Evolutionary conservation across 2,888 invertebrate species (phyloP), one percentile per base, ranked within the genome.

Genomic region (Caenorhabditis zanzibari): DNA sequence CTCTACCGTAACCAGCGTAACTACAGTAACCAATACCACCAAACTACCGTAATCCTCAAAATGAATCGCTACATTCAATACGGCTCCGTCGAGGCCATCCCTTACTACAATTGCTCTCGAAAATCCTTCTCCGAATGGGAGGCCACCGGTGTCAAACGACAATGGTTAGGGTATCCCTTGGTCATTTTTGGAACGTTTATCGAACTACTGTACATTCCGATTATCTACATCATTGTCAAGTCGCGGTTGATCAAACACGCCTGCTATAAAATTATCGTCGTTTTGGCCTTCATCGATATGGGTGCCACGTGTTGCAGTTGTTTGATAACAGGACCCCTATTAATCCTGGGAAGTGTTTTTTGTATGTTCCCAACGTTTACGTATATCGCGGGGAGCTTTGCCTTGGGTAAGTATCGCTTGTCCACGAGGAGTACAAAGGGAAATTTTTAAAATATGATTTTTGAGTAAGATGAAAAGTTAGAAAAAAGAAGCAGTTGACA

Each of bases 11-110:
- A n/a, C n/a, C n/a, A n/a, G n/a, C n/a, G n/a, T n/a, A n/a, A n/a
- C n/a, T n/a, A n/a, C n/a, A n/a, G n/a, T 32, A 32, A 32, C 4
- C 32, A 7, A 32, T 7, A 6, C 32, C 4, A 4, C 32, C 32
- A 32, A 32, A 32, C 32, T 6, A 32, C 7, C 32, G 7, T 38
- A 6, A 19, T 19, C 19, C 24, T 6, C 22, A 4, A 63, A 63
- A 77, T 77, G 77, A 61, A 77, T 28, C 77, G 77, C 41, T 61
- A 61, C 14, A 26, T 77, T 12, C 22, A 52, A 16, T 71, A 79
- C 64, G 79, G 79, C 56, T 47, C 35, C 24, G 79, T 79, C 32
- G 71, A 79, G 28, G 61, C 79, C 4, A 79, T 79, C 22, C 79
- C 79, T 14, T 71, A 32, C 47, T 79, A 79, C 61, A 79, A 79